Evolutionary conservation across 2,113 vertebrate genomes (phyloP), one percentile per base, ranked within the genome.

Genomic region (Hystrix brachyura): DNA sequence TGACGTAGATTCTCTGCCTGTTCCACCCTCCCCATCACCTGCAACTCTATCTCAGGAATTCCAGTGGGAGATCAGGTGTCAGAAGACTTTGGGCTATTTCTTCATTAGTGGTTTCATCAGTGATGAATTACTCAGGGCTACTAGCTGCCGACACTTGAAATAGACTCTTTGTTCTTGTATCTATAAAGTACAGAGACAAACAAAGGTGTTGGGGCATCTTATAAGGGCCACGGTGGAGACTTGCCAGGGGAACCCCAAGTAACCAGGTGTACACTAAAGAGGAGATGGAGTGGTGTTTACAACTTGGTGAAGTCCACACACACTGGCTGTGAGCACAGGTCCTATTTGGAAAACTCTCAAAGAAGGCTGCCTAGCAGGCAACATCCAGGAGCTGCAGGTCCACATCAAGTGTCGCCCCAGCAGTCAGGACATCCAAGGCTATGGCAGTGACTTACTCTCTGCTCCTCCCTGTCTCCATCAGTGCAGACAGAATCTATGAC

Each of bases 211-310:
- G 21, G 46, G 38, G 7, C 19, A 2, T 43, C 69, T 60, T 43
- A 5, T 1, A 11, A 46, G 14, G 3, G 1, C 59, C 51, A 34
- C 1, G 4, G 18, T 1, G 8, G 43, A 74, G 15, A 9, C 25
- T 67, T 78, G 25, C 34, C 48, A 5, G 21, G 12, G n/a, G 4
- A 48, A 10, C 15, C 15, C 19, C 38, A 32, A 10, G 43, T 29
- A 65, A 19, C 62, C 23, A 6, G 15, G 19, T 29, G 8, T 4
- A 46, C 27, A 2, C 5, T 51, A 25, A 43, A 71, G 12, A 65
- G 67, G 51, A 71, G 27, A 25, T 7, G 34, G 38, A 67, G 11
- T 21, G 5, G 21, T 15, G 0, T 43, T 67, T 64, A 64, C 11
- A 23, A 74, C 15, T 17, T 27, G 1, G 13, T 67, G 27, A 78